phyloP scores from a whole-genome alignment of 2,888 invertebrate species.

The Adela reaumurella region DNA sequence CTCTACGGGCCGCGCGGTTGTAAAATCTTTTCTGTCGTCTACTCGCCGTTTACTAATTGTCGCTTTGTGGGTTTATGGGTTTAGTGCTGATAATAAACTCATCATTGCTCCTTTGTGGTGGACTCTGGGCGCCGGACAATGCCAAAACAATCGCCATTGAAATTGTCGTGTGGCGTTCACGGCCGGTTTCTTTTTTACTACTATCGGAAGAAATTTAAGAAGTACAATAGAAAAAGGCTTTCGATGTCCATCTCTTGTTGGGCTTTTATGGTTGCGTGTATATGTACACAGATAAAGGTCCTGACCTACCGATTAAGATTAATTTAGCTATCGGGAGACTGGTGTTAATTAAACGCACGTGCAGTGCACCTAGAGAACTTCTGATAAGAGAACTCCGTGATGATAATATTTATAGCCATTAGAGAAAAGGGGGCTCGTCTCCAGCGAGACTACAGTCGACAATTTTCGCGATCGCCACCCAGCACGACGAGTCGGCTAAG shows the following conservation, averaged over 20 bases:
- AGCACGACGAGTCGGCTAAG: slow-evolving; percentile 12
- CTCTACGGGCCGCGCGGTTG: slow-evolving; percentile 31
- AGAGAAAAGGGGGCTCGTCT: slow-evolving; percentile 49
- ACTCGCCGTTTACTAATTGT: slow-evolving; percentile 56
- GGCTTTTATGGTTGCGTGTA: too few relatives aligned
- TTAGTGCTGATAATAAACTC: slow-evolving; percentile 42
- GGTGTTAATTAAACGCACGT: too few relatives aligned
- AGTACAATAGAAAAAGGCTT: too few relatives aligned
- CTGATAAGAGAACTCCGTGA: background rate
- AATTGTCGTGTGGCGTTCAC: background rate
- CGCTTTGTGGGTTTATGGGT: slow-evolving; percentile 56
- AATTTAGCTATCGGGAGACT: too few relatives aligned
- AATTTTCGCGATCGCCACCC: too few relatives aligned
- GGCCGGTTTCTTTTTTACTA: too few relatives aligned
- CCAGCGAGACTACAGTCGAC: too few relatives aligned
- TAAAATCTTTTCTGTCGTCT: slow-evolving; percentile 57
- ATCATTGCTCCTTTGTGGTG: slow-evolving; percentile 37
- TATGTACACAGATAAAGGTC: too few relatives aligned
- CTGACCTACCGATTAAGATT: too few relatives aligned
- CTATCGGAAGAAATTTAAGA: too few relatives aligned
- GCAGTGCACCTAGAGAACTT: background rate
- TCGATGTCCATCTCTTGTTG: too few relatives aligned
- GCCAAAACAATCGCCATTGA: background rate
- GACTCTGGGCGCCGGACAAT: slow-evolving; percentile 18
- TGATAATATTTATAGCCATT: slow-evolving; percentile 56